Base-by-base conservation (phyloP, 2,797 vertebrate species). In the Chelmon rostratus region DNA sequence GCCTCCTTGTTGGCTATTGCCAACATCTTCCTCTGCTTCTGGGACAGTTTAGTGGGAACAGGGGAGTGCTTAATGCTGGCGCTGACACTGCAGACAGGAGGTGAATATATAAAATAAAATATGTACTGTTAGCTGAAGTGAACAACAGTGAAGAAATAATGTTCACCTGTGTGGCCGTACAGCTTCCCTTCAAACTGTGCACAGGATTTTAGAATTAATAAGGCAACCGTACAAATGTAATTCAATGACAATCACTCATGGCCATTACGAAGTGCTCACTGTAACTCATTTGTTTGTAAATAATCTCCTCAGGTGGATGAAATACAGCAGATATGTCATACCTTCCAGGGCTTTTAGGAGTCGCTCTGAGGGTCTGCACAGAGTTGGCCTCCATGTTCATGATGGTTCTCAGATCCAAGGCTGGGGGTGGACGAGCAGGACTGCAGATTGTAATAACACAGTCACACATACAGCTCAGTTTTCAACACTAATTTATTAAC, bases 11-110 rank as follows among this genome's bases (percentile, higher is more conserved):
- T 95, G 78, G 96, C 96, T 96, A 97, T 87, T 63, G 97, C 96
- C 86, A 99, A 96, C 96, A 99, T 96, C 93, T 98, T 99, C 89
- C 98, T 96, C 93, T 99, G 98, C 92, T 98, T 99, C 95, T 99
- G 98, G 90, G 98, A 99, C 86, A 99, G 95, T 84, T 97, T 99
- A 78, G 92, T 89, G 54, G 96, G 94, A 93, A 93, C 92, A 71
- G 94, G 89, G 62, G 86, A 80, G 69, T 94, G 86, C 91, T 96
- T 99, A 81, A 78, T 85, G 84, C 66, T 83, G 79, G 86, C 72
- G 49, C 74, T 76, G 68, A 83, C 83, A 77, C 91, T 91, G 81
- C n/a, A 38, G 63, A n/a, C 49, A 77, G 42, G 35, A 56, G 65
- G 64, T 15, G 8, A 21, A 49, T 18, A 46, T 18, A 21, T 47